These are phyloP conservation scores for Colistium nudipinnis DNA, from an alignment of 2,113 vertebrate genomes.

Conservation along the genomic window DNA sequence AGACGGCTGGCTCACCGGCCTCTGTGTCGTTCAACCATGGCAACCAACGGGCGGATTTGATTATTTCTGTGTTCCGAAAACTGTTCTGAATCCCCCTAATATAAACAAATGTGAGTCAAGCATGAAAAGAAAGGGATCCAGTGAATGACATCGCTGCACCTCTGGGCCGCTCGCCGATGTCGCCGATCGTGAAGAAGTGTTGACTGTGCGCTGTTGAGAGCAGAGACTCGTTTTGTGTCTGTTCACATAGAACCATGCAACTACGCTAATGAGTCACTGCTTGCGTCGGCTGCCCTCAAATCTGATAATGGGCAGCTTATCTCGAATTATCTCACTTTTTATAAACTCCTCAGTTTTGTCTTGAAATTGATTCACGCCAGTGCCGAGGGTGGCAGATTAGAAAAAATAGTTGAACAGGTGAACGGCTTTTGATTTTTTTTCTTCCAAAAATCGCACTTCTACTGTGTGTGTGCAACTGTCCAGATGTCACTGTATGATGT, in stretches of 20 bases:
- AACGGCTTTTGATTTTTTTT: too few species aligned
- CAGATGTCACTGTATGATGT: not conserved
- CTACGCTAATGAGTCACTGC: slow-evolving; percentile 11
- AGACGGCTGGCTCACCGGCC: not conserved
- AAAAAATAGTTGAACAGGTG: too few species aligned
- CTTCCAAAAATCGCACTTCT: too few species aligned
- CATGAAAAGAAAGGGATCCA: too few species aligned
- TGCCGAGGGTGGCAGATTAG: slow-evolving; percentile 7
- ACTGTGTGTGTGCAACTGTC: not conserved
- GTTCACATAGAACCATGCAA: not conserved
- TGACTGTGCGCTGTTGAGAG: not conserved
- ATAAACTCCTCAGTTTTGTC: slow-evolving; percentile 43
- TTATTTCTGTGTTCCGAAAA: not conserved
- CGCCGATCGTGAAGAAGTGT: slow-evolving; percentile 5
- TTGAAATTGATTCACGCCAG: slow-evolving; percentile 54
- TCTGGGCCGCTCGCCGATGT: too few species aligned
- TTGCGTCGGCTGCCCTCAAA: slow-evolving; percentile 9
- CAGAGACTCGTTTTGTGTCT: not conserved
- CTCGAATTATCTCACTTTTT: slow-evolving; percentile 32
- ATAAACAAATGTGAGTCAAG: not conserved
- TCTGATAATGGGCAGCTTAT: slow-evolving; percentile 50
- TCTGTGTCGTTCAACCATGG: slow-evolving; percentile 33
- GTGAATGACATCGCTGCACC: too few species aligned
- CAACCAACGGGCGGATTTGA: slow-evolving; percentile 39
- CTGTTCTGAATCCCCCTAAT: slow-evolving; percentile 6